Conservation (phyloP, 1,140 invertebrate species). For the Drosophila subobscura region DNA sequence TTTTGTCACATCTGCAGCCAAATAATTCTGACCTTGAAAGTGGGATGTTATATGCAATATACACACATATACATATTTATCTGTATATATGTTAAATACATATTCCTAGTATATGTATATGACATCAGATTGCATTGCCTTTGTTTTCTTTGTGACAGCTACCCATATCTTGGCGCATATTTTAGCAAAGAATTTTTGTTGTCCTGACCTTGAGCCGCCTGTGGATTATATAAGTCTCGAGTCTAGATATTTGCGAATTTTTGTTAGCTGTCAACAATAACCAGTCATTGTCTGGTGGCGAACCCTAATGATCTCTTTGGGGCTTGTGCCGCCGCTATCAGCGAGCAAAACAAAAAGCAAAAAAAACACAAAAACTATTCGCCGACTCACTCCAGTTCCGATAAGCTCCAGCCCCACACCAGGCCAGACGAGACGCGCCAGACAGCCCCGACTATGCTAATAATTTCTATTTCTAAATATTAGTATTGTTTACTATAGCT, state of each 20-base stretch:
- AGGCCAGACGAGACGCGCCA: slow-evolving; percentile 61
- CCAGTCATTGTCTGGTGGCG: slow-evolving; percentile 15
- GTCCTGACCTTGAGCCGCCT: slow-evolving; percentile 55
- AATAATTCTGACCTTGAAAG: slow-evolving; percentile 39
- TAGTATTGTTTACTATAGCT: slow-evolving; percentile 40
- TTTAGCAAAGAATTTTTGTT: slow-evolving; percentile 45
- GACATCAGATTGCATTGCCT: slow-evolving; percentile 17
- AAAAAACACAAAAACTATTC: slow-evolving; percentile 13
- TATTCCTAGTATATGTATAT: slow-evolving; percentile 10
- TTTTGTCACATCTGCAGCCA: slow-evolving; percentile 58
- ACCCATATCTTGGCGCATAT: slow-evolving; percentile 44
- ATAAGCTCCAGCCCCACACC: slow-evolving; percentile 38
- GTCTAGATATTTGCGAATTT: slow-evolving; percentile 19
- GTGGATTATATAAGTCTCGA: slow-evolving; percentile 53
- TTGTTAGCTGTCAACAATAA: slow-evolving; percentile 11
- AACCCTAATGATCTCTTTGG: slow-evolving; percentile 24
- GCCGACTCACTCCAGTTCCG: slow-evolving; percentile 48
- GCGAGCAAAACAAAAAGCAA: slow-evolving; percentile 6
- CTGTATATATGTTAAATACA: slow-evolving; percentile 17
- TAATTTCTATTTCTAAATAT: slow-evolving; percentile 26
- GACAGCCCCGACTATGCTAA: slow-evolving; percentile 48
- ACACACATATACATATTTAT: slow-evolving; percentile 23
- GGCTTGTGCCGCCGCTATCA: slow-evolving; percentile 17
- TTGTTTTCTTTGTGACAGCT: slow-evolving; percentile 5
- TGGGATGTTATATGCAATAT: neutral